A percentile compares a stretch with the other conserved stretches of the same genome.
Conservation (phyloP, 1,140 invertebrate species). For the Lethocerus indicus region DNA sequence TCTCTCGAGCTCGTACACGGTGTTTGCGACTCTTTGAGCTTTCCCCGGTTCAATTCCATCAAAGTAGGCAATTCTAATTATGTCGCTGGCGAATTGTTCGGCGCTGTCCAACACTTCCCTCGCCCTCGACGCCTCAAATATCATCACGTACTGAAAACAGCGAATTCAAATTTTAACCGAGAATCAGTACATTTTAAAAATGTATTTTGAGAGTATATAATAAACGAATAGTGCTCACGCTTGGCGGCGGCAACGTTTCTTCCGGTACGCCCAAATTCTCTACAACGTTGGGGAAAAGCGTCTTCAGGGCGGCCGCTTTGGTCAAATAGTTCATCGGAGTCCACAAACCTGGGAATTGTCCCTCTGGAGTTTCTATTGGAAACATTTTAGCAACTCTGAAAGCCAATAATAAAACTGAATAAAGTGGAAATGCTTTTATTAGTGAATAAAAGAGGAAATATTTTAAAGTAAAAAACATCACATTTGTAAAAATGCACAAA, state of each 20-base stretch:
- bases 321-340: slow-evolving; percentile 16
- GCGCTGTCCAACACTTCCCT: slow-evolving; percentile 16
- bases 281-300: slow-evolving; percentile 15
- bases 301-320: slow-evolving; percentile 16
- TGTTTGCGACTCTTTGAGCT: slow-evolving; percentile 13
- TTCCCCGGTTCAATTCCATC: slow-evolving; percentile 16
- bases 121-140: slow-evolving; percentile 19
- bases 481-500: too few species aligned
- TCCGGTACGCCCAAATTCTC: slow-evolving; percentile 9
- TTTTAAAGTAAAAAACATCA: too few species aligned
- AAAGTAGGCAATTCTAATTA: slow-evolving; percentile 19
- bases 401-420: too few species aligned
- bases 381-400: too few species aligned
- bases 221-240: slow-evolving; percentile 8
- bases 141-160: slow-evolving; percentile 17
- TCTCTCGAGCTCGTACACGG: slow-evolving; percentile 16
- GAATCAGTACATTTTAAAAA: not conserved
- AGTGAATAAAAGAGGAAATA: too few species aligned
- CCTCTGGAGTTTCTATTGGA: too few species aligned
- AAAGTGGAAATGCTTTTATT: too few species aligned
- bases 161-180: not conserved
- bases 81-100: slow-evolving; percentile 17
- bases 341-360: slow-evolving; percentile 18
- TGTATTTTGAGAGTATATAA: not conserved
- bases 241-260: slow-evolving; percentile 13